Evolutionary conservation across 2,113 vertebrate species (phyloP).

Genomic region (Heterotis niloticus): DNA sequence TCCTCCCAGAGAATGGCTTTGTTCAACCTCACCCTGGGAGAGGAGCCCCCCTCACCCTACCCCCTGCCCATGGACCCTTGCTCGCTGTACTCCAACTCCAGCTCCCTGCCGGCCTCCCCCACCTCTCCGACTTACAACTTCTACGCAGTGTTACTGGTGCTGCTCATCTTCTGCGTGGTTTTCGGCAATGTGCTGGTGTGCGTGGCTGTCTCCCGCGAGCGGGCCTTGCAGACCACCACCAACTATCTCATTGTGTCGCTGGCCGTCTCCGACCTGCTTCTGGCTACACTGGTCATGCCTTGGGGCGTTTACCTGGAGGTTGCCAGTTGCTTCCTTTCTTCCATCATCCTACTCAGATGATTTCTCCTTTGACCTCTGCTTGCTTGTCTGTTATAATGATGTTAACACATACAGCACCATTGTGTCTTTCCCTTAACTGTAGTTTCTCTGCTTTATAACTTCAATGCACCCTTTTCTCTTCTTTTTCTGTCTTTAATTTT

Average conservation of each 20-base stretch:
- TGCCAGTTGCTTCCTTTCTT: background rate
- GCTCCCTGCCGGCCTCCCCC: conserved; percentile 41
- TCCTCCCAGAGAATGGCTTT: conserved; percentile 47
- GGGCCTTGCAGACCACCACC: conserved; percentile 83
- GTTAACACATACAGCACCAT: too few relatives aligned
- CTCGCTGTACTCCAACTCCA: conserved; percentile 47
- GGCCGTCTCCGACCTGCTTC: conserved; percentile 78
- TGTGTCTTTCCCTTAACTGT: too few relatives aligned
- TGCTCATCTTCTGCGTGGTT: conserved; percentile 82
- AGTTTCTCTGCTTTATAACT: too few relatives aligned
- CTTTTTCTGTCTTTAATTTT: too few relatives aligned
- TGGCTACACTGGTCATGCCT: conserved; percentile 90
- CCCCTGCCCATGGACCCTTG: conserved; percentile 34
- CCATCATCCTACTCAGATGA: too few relatives aligned
- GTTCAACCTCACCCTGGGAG: conserved; percentile 43
- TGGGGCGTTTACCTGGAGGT: conserved; percentile 95
- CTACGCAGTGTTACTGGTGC: conserved; percentile 79
- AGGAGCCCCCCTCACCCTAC: conserved; percentile 19
- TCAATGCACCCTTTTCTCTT: too few relatives aligned
- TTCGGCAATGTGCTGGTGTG: conserved; percentile 89
- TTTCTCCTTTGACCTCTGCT: too few relatives aligned
- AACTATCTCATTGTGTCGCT: conserved; percentile 94
- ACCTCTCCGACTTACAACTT: conserved; percentile 61
- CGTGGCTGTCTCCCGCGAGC: conserved; percentile 80
- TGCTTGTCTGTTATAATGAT: too few relatives aligned